These are phyloP conservation scores for Zonotrichia leucophrys DNA, from an alignment of 2,113 vertebrate genomes.

Conservation along the genomic window DNA sequence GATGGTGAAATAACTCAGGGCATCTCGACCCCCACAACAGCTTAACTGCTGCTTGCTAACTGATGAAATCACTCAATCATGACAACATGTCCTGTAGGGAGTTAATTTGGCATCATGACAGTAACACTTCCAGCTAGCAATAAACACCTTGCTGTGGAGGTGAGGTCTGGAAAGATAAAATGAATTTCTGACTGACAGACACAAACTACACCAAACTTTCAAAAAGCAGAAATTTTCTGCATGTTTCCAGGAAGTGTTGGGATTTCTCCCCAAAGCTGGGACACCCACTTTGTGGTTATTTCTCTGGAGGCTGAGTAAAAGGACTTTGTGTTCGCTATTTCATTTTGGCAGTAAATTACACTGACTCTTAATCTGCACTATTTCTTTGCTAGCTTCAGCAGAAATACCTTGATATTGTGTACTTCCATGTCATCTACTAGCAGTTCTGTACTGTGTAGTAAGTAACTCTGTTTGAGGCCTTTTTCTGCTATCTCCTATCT, in stretches of 20 bases:
- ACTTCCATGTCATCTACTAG: background rate
- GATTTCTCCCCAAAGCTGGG: background rate
- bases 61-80: background rate
- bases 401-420: background rate
- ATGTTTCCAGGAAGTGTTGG: background rate
- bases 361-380: too few species aligned
- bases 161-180: background rate
- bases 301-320: background rate
- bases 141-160: background rate
- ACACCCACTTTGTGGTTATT: background rate
- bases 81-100: background rate
- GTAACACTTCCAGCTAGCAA: too few species aligned
- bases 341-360: background rate
- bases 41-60: background rate
- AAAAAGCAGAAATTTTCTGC: background rate
- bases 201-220: background rate
- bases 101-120: background rate
- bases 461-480: background rate
- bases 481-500: background rate
- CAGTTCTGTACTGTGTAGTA: too few species aligned
- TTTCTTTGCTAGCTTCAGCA: background rate
- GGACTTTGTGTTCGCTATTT: background rate
- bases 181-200: background rate
- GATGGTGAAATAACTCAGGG: background rate
- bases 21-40: fast-evolving